Percentiles rank a stretch among this genome's conserved stretches.
These are phyloP conservation scores for Drosophila kambysellisi DNA, from an alignment of 2,888 invertebrate genomes.

Conservation along the genomic window DNA sequence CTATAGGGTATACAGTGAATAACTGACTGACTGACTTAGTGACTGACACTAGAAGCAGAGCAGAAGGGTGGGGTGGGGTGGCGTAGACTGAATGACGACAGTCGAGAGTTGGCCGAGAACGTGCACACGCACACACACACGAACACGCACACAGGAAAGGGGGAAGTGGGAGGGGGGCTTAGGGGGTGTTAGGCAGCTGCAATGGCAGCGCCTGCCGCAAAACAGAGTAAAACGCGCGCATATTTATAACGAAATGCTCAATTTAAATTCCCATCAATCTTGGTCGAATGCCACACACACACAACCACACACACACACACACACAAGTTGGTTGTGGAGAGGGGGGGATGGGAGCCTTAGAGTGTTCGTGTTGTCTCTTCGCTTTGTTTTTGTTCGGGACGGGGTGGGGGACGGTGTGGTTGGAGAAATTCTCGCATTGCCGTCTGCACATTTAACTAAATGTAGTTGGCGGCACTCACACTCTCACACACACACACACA, in stretches of 20 bases:
- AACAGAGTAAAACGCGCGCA: constrained; percentile 78
- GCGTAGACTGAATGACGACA: constrained; percentile 39
- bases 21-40: constrained; percentile 38
- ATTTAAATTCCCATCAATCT: constrained; percentile 83
- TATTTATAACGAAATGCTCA: constrained; percentile 82
- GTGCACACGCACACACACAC: background rate
- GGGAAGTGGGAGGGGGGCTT: background rate
- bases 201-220: constrained; percentile 61
- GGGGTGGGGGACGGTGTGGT: background rate
- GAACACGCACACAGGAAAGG: background rate
- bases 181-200: constrained; percentile 26
- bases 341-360: background rate
- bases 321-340: constrained; percentile 15
- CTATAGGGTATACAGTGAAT: constrained; percentile 27
- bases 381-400: constrained; percentile 20
- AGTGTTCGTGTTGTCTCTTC: constrained; percentile 37
- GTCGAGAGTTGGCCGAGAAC: constrained; percentile 19
- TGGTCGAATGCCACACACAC: constrained; percentile 66
- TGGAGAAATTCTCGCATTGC: constrained; percentile 23
- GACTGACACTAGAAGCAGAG: constrained; percentile 12
- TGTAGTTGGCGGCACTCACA: constrained; percentile 40
- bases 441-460: constrained; percentile 44
- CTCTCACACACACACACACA: constrained; percentile 5
- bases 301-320: constrained; percentile 26
- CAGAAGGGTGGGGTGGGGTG: background rate